phyloP scores from a whole-genome alignment of 2,797 vertebrate species.

The Lycodopsis pacificus region DNA sequence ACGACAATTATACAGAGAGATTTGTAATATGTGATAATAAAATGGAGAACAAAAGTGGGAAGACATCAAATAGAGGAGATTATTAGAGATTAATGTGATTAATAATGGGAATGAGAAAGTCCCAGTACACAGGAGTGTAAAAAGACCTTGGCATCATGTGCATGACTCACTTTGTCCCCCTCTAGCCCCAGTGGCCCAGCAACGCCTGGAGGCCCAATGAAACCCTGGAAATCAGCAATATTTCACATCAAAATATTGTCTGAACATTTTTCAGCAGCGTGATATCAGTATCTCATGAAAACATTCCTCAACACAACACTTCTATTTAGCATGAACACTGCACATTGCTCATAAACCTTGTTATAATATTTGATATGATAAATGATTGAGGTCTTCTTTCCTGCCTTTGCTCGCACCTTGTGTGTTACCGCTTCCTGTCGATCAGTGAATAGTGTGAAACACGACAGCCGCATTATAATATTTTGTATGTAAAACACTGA shows the following conservation, averaged over 20 bases:
- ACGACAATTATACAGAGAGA: background rate
- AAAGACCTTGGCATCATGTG: background rate
- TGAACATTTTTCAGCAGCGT: background rate
- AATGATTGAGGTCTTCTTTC: background rate
- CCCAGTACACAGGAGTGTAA: background rate
- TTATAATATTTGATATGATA: no score
- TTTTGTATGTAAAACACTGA: background rate
- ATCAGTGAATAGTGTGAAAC: background rate
- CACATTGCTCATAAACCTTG: background rate
- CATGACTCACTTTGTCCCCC: slow-evolving; percentile 91
- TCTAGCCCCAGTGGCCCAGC: slow-evolving; percentile 90
- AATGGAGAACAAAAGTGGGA: background rate
- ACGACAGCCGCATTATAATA: background rate
- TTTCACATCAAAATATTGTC: background rate
- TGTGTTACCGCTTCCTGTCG: background rate
- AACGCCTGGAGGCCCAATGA: slow-evolving; percentile 93
- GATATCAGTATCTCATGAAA: background rate
- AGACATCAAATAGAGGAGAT: background rate
- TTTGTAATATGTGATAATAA: background rate
- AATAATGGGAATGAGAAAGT: background rate
- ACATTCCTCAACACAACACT: background rate
- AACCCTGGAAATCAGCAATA: slow-evolving; percentile 86
- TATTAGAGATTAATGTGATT: background rate
- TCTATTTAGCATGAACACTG: background rate
- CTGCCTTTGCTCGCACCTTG: background rate